phyloP scores from a whole-genome alignment of 2,888 invertebrate species.

The Ptilodon capucinus region DNA sequence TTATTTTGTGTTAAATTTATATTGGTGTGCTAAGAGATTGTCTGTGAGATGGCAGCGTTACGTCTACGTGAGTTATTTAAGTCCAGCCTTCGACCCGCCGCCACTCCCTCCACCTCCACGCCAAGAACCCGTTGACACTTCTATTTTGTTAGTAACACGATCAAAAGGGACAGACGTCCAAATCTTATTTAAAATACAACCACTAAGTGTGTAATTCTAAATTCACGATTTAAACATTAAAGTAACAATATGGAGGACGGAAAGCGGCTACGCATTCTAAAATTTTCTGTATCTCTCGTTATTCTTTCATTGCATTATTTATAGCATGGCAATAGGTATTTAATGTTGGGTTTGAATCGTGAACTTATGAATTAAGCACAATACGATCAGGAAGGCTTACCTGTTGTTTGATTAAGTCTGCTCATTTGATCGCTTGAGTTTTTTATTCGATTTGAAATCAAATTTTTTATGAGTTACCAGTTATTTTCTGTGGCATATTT shows the following conservation, averaged over 20 bases:
- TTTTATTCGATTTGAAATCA: constrained; percentile 15
- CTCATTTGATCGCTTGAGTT: constrained; percentile 37
- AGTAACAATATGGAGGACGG: not conserved
- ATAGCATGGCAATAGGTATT: no score
- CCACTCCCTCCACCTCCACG: constrained; percentile 26
- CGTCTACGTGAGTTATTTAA: constrained; percentile 38
- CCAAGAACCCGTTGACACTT: constrained; percentile 16
- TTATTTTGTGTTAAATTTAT: not conserved
- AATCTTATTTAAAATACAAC: constrained; percentile 1
- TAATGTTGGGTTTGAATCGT: not conserved
- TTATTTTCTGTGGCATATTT: constrained; percentile 51
- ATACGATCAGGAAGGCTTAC: no score
- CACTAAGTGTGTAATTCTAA: not conserved
- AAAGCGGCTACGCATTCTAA: no score
- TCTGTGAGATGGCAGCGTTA: constrained; percentile 20
- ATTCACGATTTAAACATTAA: constrained; percentile 3
- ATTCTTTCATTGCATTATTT: no score
- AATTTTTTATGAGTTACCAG: constrained; percentile 30
- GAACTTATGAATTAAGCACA: not conserved
- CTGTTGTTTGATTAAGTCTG: constrained; percentile 23
- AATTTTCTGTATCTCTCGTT: no score
- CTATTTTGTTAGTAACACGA: constrained; percentile 28
- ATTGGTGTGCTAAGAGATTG: not conserved
- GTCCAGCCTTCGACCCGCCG: constrained; percentile 20
- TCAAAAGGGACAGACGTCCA: constrained; percentile 36